Evolutionary conservation across 2,888 invertebrate genomes (phyloP), one percentile per base, ranked within the genome.

Genomic region (Cryptops parisi): DNA sequence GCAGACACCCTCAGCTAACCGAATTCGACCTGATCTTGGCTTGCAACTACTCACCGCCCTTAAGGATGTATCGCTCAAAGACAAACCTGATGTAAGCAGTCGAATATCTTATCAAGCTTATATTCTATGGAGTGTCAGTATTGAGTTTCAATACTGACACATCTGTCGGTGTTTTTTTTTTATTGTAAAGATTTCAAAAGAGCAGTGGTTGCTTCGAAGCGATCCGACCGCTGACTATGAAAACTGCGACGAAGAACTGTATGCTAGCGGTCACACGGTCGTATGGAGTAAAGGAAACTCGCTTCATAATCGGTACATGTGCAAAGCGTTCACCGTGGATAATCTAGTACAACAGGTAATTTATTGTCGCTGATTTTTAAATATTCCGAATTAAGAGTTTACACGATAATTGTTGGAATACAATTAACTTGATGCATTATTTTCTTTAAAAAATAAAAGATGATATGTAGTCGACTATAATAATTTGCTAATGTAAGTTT

Each of bases 181-280:
- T 56, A 54, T 46, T 67, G 70, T 38, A 62, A 80, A 77, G 73
- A 75, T 62, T 72, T 88, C 64, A 81, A 84, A 64, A 82, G 91
- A 82, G 78, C 90, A 52, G n/a, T 48, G 48, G 48, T 19, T 27
- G 21, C 17, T 48, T 2, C 48, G 48, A 4, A 9, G 24, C 6
- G 33, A 33, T 48, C 48, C 39, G 12, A 38, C 19, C 5, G 12
- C 48, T 12, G 12, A 2, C 5, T 33, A 48, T 17, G 19, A 17
- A 9, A 27, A 33, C 22, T 38, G 19, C 21, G 48, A 48, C 19
- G 90, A 91, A 66, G 93, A 93, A 66, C 70, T 93, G 51, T 93
- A 89, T 74, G 78, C 86, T 1, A 82, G 80, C 62, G 87, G 84
- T 1, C 79, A 84, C 64, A 83, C 85, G 19, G 89, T 86, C 2